phyloP scores from a whole-genome alignment of 2,888 invertebrate genomes.

The Lamellibrachia satsuma region DNA sequence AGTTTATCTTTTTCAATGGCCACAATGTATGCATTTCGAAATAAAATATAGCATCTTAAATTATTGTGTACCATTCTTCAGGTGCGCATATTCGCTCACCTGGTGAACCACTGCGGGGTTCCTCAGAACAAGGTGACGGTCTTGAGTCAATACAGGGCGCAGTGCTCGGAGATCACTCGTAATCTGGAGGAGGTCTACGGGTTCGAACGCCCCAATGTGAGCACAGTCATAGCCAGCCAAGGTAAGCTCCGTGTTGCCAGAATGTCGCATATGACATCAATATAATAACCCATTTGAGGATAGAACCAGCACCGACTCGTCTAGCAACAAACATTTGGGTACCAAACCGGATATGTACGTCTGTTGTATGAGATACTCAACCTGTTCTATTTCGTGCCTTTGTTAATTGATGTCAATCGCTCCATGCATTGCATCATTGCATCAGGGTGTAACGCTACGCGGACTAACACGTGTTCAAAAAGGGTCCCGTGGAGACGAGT shows the following conservation, averaged over 20 bases:
- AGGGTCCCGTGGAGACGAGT: background rate
- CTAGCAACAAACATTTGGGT: background rate
- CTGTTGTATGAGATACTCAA: too few species aligned
- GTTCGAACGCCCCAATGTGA: too few species aligned
- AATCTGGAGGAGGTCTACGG: too few species aligned
- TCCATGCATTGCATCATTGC: background rate
- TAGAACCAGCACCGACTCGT: background rate
- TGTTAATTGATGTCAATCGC: background rate
- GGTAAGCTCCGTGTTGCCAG: constrained; percentile 30
- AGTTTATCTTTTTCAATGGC: background rate
- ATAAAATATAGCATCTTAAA: background rate
- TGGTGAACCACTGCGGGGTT: too few species aligned
- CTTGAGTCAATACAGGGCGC: too few species aligned
- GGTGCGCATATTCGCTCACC: background rate
- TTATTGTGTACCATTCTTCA: background rate
- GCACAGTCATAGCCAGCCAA: constrained; percentile 30
- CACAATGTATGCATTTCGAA: background rate
- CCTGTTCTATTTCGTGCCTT: background rate
- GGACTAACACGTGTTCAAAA: too few species aligned
- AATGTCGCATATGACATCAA: background rate
- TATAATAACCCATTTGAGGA: background rate
- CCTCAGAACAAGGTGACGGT: too few species aligned
- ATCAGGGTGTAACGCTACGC: background rate
- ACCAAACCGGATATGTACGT: background rate
- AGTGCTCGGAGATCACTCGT: too few species aligned